These are phyloP conservation scores for Chloroclystis v-ata DNA, from an alignment of 2,888 invertebrate species.

Conservation along the genomic window DNA sequence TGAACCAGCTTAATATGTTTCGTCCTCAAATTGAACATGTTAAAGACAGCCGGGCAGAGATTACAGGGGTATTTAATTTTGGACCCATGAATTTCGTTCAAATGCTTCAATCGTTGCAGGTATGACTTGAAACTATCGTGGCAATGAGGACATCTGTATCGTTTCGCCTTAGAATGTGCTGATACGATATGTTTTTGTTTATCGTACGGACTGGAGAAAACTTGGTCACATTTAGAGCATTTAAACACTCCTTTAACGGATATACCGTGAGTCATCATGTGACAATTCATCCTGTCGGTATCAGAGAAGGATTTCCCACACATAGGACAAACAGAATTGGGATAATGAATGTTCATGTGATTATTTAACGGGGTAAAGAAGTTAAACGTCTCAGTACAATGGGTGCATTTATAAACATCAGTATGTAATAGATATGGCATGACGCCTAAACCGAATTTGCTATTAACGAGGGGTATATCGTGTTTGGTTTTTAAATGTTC, in stretches of 20 bases:
- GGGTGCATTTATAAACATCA: constrained; percentile 47
- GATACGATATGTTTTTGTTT: constrained; percentile 48
- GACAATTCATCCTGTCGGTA: constrained; percentile 17
- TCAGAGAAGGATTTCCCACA: constrained; percentile 54
- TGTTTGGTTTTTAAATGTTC: constrained; percentile 53
- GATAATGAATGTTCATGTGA: constrained; percentile 63
- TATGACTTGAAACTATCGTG: constrained; percentile 57
- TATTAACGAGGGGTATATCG: constrained; percentile 43
- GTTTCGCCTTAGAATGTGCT: constrained; percentile 44
- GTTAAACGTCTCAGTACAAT: constrained; percentile 52
- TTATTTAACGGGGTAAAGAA: constrained; percentile 57
- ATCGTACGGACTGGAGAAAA: constrained; percentile 42
- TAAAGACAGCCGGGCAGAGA: constrained; percentile 56
- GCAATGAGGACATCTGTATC: constrained; percentile 43
- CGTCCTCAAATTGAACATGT: constrained; percentile 44
- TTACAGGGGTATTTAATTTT: constrained; percentile 60
- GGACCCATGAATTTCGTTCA: constrained; percentile 48
- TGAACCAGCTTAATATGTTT: constrained; percentile 62
- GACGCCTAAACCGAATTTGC: constrained; percentile 49
- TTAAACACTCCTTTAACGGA: constrained; percentile 34
- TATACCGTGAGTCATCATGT: constrained; percentile 17
- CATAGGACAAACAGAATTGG: constrained; percentile 59
- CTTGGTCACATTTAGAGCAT: constrained; percentile 54
- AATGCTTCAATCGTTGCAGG: constrained; percentile 46
- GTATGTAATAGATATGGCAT: constrained; percentile 47